Conservation (phyloP, 2,888 invertebrate species). For the Phyto melanocephala region DNA sequence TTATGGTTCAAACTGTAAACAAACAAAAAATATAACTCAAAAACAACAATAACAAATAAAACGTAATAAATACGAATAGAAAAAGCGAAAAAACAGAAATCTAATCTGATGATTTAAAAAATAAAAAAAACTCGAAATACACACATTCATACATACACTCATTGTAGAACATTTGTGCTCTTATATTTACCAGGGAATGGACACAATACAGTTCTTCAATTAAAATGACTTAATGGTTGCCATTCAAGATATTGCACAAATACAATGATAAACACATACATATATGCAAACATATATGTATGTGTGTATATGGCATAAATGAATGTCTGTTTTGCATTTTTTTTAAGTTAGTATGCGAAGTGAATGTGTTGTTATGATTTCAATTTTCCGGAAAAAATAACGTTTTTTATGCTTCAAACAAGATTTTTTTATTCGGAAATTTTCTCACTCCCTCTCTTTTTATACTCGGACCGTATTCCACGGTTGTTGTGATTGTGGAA, state of each 20-base stretch:
- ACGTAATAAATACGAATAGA: constrained; percentile 7
- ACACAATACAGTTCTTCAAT: background rate
- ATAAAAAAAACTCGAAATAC: background rate
- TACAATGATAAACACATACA: background rate
- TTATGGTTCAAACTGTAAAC: too few relatives aligned
- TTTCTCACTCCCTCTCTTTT: background rate
- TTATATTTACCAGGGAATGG: too few relatives aligned
- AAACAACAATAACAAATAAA: background rate
- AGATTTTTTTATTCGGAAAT: background rate
- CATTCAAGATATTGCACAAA: background rate
- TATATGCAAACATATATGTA: background rate
- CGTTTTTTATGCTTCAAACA: constrained; percentile 18
- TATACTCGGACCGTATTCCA: background rate
- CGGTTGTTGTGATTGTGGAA: constrained; percentile 40
- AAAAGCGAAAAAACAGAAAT: background rate
- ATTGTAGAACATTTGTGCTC: background rate
- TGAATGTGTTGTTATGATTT: constrained; percentile 21
- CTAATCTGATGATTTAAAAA: constrained; percentile 23
- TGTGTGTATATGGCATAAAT: background rate
- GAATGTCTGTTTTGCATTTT: background rate
- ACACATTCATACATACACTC: background rate
- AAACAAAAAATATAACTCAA: background rate
- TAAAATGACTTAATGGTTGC: constrained; percentile 34
- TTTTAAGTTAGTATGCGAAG: background rate
- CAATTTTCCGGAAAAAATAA: constrained; percentile 29